Evolutionary conservation across 2,113 vertebrate genomes (phyloP).

Genomic region (Hirundichthys speculiger): DNA sequence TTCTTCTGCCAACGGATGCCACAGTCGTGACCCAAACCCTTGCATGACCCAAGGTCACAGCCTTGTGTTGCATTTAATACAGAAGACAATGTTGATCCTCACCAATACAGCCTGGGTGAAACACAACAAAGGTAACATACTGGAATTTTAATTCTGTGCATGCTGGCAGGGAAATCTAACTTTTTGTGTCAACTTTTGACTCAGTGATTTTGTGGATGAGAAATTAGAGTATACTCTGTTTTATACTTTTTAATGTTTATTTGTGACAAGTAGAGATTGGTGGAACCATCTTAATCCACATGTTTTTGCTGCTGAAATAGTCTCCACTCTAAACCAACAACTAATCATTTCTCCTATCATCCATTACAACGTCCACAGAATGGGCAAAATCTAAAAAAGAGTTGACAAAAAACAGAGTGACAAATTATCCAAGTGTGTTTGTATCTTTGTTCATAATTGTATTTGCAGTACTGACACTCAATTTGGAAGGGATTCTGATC

Average conservation of each 20-base stretch:
- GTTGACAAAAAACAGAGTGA: conserved; percentile 34
- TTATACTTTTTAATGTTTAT: neutral
- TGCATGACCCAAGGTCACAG: conserved; percentile 23
- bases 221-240: neutral
- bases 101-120: conserved; percentile 1
- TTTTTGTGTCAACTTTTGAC: no score
- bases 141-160: neutral
- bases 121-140: conserved; percentile 7
- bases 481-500: conserved; percentile 43
- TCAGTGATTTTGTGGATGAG: no score
- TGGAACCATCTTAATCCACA: conserved; percentile 15
- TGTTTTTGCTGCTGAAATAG: conserved; percentile 25
- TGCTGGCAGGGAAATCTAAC: neutral
- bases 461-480: conserved; percentile 48
- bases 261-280: conserved; percentile 10
- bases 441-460: conserved; percentile 48
- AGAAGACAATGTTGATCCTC: neutral
- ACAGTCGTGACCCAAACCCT: conserved; percentile 1
- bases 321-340: conserved; percentile 26
- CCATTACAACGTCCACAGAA: conserved; percentile 25
- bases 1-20: conserved; percentile 6
- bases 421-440: conserved; percentile 54
- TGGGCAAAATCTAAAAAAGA: conserved; percentile 55
- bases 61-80: neutral
- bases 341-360: neutral